Percentiles rank a stretch among this genome's conserved stretches.
Conservation (phyloP, 2,113 vertebrate species). For the Neotragus moschatus region DNA sequence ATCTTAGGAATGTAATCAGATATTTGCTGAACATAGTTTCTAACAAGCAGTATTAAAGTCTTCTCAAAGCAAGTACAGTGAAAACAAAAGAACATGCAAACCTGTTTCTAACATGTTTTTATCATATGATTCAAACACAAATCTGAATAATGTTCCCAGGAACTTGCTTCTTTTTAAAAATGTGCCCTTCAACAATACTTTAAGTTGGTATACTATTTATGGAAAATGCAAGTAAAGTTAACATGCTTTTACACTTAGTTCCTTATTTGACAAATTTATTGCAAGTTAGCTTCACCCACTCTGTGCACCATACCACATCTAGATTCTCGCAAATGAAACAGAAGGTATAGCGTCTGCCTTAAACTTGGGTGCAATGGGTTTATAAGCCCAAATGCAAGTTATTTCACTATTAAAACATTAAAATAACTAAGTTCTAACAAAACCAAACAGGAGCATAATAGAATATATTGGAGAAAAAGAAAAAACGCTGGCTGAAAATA, state of each 20-base stretch:
- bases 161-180: slow-evolving; percentile 33
- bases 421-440: slow-evolving; percentile 39
- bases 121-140: slow-evolving; percentile 12
- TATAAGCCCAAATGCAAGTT: background rate
- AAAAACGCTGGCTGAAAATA: background rate
- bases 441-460: slow-evolving; percentile 33
- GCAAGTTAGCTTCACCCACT: background rate
- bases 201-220: background rate
- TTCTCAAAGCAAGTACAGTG: background rate
- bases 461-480: background rate
- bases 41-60: background rate
- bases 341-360: background rate
- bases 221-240: slow-evolving; percentile 51
- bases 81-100: slow-evolving; percentile 4
- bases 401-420: slow-evolving; percentile 1
- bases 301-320: background rate
- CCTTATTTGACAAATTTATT: slow-evolving; percentile 24
- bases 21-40: slow-evolving; percentile 10
- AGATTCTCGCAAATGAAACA: background rate
- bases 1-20: slow-evolving; percentile 22
- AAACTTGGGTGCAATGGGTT: background rate
- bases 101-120: background rate
- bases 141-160: slow-evolving; percentile 15
- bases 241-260: background rate
- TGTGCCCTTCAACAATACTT: slow-evolving; percentile 19